Conservation (phyloP, 1,140 invertebrate species). For the Cydia strobilella region DNA sequence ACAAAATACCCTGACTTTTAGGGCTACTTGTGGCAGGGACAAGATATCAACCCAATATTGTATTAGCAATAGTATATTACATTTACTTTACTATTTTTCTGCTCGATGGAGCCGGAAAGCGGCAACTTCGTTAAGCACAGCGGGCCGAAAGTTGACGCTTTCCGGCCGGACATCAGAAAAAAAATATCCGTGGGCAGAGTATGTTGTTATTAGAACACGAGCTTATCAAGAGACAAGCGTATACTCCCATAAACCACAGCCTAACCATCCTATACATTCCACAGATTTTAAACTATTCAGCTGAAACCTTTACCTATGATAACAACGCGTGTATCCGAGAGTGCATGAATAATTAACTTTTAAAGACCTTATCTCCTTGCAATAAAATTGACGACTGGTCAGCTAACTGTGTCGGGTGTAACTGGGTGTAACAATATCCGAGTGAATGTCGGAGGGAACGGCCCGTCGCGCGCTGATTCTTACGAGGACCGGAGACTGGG, state of each 20-base stretch:
- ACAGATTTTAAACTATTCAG: neutral
- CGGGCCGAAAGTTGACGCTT: too few species aligned
- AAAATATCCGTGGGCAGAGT: too few species aligned
- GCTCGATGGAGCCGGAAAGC: too few species aligned
- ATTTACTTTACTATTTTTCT: too few species aligned
- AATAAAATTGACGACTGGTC: neutral
- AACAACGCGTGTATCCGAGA: neutral
- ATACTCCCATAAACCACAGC: neutral
- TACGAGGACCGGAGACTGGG: neutral
- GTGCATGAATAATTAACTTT: neutral
- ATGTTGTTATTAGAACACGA: too few species aligned
- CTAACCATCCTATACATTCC: neutral
- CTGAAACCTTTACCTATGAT: neutral
- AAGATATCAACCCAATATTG: too few species aligned
- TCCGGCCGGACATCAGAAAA: too few species aligned
- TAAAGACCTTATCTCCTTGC: neutral
- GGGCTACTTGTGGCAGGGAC: too few species aligned
- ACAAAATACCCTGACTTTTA: too few species aligned
- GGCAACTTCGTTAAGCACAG: too few species aligned
- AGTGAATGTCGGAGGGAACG: conserved; percentile 5
- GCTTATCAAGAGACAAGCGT: neutral
- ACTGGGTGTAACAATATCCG: neutral
- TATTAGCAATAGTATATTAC: too few species aligned
- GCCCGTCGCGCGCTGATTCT: conserved; percentile 16
- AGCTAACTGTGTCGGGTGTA: neutral